These are phyloP conservation scores for Arctia plantaginis DNA, from an alignment of 2,888 invertebrate species.

Conservation along the genomic window DNA sequence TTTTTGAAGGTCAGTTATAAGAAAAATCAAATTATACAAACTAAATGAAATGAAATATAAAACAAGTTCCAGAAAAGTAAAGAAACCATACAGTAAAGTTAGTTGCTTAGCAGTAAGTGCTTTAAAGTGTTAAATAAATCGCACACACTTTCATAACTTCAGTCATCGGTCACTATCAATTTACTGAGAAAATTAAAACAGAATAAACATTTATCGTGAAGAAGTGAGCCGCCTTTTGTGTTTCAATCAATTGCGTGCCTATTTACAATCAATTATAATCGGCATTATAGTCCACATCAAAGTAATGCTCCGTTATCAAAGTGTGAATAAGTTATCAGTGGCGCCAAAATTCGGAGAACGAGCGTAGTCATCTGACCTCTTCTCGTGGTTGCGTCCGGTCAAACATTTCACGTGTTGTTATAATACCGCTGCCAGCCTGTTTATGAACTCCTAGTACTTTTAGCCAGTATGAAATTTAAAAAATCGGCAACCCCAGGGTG, in stretches of 20 bases:
- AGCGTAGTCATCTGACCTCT: constrained; percentile 40
- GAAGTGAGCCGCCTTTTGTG: constrained; percentile 1
- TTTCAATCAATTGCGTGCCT: constrained; percentile 23
- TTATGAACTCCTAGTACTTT: constrained; percentile 31
- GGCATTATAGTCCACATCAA: constrained; percentile 43
- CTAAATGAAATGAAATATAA: not conserved
- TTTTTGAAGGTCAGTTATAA: too few relatives aligned
- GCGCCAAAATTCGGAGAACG: constrained; percentile 46
- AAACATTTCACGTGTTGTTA: constrained; percentile 24
- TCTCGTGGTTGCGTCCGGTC: constrained; percentile 38
- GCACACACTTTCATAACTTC: not conserved
- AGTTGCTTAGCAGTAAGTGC: not conserved
- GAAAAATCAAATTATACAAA: not conserved
- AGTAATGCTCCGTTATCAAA: constrained; percentile 45
- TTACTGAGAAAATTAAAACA: constrained; percentile 1
- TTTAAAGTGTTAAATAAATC: not conserved
- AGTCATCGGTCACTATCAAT: not conserved
- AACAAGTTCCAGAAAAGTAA: not conserved
- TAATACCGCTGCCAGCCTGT: constrained; percentile 12
- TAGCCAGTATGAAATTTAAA: not conserved
- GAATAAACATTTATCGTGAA: constrained; percentile 5
- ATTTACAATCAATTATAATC: constrained; percentile 44
- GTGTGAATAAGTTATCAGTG: constrained; percentile 46
- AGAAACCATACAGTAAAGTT: too few relatives aligned
- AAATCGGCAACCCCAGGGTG: too few relatives aligned